Evolutionary conservation across 2,888 invertebrate genomes (phyloP), one percentile per base, ranked within the genome.

Genomic region (Caenorhabditis sp.): DNA sequence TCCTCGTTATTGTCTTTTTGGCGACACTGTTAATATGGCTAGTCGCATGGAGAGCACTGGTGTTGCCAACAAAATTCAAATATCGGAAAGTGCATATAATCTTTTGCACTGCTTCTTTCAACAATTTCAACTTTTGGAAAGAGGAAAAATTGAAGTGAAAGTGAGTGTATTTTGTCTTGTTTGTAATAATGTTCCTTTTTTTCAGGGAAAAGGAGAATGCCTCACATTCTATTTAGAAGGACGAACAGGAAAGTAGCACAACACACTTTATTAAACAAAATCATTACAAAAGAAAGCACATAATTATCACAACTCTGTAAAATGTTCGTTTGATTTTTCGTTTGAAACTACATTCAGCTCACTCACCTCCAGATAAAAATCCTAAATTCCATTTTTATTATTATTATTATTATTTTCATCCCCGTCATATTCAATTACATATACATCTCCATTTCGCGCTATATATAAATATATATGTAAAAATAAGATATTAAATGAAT

Each of bases 31-130:
- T 8, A 87, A 86, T 62, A 83, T 83, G 68, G 86, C 86, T 14
- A 83, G 83, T 10, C 62, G 86, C 61, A 86, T 86, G 86, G 86
- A 87, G 59, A 82, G 80, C 62, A 84, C 83, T 8, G 86, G 85
- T 50, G 80, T 84, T 0, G 83, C 85, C 8, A 84, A 86, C 66
- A 86, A 83, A 61, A 82, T 83, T 66, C 83, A 83, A 84, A 86
- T 86, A 43, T 83, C 83, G 54, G 86, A 86, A 37, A 69, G 78
- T 19, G 77, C 86, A 2, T 83, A 75, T 69, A 86, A 86, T 58
- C 74, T 86, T 27, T 69, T 86, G 24, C 81, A 81, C 53, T 86
- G 86, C 71, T 86, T 86, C 75, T 86, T 82, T 77, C 78, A 76
- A 6, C 81, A 85, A 63, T 86, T 86, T 68, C 68, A 79, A 12